A percentile compares a stretch with the other conserved stretches of the same genome.
phyloP scores from a whole-genome alignment of 2,113 vertebrate species.

The Brachirus orientalis region DNA sequence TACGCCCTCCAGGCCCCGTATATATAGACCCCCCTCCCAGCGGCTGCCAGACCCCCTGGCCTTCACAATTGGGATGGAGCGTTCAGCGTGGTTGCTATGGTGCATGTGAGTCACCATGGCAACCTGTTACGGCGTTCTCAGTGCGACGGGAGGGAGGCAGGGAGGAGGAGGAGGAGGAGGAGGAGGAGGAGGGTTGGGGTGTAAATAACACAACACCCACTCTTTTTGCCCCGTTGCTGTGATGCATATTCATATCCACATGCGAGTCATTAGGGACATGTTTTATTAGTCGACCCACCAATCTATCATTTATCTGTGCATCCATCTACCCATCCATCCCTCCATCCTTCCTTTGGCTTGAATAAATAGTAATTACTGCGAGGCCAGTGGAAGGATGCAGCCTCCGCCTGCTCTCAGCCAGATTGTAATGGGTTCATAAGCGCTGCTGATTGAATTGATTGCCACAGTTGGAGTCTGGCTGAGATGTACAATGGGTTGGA shows the following conservation, averaged over 20 bases:
- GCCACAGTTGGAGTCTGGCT: conserved; percentile 77
- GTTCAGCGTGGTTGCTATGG: conserved; percentile 62
- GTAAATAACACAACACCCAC: conserved; percentile 67
- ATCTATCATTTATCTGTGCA: conserved; percentile 30
- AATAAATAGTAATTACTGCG: conserved; percentile 73
- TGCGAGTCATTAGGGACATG: conserved; percentile 64
- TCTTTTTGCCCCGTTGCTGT: conserved; percentile 55
- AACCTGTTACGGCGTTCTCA: conserved; percentile 54
- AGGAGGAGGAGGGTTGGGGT: neutral
- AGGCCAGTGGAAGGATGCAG: conserved; percentile 71
- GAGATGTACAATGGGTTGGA: conserved; percentile 64
- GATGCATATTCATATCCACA: conserved; percentile 77
- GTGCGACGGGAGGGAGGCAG: neutral
- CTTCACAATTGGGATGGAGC: conserved; percentile 52
- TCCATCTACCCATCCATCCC: conserved; percentile 25
- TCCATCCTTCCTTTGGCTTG: conserved; percentile 41
- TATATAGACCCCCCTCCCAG: conserved; percentile 20
- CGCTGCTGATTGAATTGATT: conserved; percentile 80
- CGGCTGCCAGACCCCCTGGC: conserved; percentile 54
- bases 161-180: neutral
- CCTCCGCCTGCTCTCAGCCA: conserved; percentile 71
- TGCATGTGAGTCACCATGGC: conserved; percentile 53
- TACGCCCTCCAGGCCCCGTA: conserved; percentile 33
- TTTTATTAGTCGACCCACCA: conserved; percentile 55
- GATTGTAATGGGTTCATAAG: conserved; percentile 81